A percentile compares a stretch with the other conserved stretches of the same genome.
Evolutionary conservation across 2,888 invertebrate genomes (phyloP).

Genomic region (Drosophila formosana): DNA sequence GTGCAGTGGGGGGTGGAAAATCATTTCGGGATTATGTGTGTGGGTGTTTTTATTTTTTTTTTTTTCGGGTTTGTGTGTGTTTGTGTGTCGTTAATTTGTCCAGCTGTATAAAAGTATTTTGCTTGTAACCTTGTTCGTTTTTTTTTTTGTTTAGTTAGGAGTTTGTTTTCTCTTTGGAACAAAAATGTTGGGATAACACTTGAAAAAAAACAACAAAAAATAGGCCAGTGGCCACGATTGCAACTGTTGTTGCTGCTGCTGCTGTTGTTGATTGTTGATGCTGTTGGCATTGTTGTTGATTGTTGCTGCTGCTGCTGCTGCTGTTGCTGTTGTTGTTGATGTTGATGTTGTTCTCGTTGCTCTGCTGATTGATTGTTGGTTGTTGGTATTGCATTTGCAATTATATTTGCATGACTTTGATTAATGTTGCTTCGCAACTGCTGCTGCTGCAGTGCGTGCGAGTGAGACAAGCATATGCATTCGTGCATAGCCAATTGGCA

Average conservation of each 20-base stretch:
- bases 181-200: slow-evolving; percentile 29
- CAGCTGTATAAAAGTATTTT: not conserved
- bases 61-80: slow-evolving; percentile 12
- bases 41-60: slow-evolving; percentile 2
- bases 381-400: slow-evolving; percentile 21
- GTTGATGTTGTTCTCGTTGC: slow-evolving; percentile 1
- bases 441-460: slow-evolving; percentile 28
- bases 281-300: slow-evolving; percentile 13
- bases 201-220: slow-evolving; percentile 50
- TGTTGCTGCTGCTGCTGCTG: slow-evolving; percentile 14
- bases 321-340: slow-evolving; percentile 22
- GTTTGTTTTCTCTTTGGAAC: slow-evolving; percentile 19
- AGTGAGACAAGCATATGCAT: slow-evolving; percentile 27
- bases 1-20: not conserved
- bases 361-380: slow-evolving; percentile 32
- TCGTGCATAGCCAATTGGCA: slow-evolving; percentile 35
- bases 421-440: slow-evolving; percentile 21
- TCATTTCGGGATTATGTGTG: slow-evolving; percentile 2
- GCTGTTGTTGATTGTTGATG: slow-evolving; percentile 17
- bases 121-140: not conserved
- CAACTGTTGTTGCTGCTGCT: slow-evolving; percentile 12
- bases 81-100: slow-evolving; percentile 12
- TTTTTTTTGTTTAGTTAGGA: not conserved
- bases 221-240: slow-evolving; percentile 3
- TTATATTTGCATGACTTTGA: slow-evolving; percentile 18